phyloP scores from a whole-genome alignment of 2,797 vertebrate genomes.

The Poliocrania exsul region DNA sequence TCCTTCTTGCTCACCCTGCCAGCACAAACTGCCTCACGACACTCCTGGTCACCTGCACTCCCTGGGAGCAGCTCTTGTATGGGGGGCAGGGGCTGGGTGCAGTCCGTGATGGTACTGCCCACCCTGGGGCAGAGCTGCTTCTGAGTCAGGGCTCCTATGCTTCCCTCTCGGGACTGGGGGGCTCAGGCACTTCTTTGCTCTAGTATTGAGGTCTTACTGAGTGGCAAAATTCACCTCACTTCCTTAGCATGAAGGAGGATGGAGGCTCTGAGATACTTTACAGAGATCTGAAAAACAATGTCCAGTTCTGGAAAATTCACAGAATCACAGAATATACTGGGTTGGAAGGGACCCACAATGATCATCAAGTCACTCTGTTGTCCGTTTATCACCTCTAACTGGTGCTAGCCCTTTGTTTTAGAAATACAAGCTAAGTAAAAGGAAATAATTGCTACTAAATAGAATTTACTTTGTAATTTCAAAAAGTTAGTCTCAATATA shows the following conservation, averaged over 20 bases:
- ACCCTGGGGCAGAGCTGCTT: neutral
- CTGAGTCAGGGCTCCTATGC: neutral
- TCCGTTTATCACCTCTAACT: neutral
- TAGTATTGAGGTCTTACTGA: neutral
- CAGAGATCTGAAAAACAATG: neutral
- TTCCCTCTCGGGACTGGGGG: too few relatives aligned
- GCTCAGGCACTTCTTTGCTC: too few relatives aligned
- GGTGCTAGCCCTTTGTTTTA: neutral
- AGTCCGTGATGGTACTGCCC: neutral
- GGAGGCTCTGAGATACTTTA: neutral
- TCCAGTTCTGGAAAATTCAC: neutral
- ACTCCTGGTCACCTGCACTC: neutral
- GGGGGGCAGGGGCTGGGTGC: neutral
- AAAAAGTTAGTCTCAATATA: neutral
- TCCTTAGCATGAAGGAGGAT: neutral
- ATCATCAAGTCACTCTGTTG: neutral
- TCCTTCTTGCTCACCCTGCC: neutral
- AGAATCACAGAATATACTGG: neutral
- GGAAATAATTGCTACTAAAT: neutral
- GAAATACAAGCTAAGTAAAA: neutral
- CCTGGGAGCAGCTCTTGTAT: neutral
- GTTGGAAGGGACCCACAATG: neutral
- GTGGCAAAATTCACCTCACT: neutral
- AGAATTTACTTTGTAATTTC: neutral
- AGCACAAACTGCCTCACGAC: neutral